Percentiles rank a stretch among this genome's conserved stretches.
Conservation (phyloP, 2,113 vertebrate genomes). For the Saguinus imperator region DNA sequence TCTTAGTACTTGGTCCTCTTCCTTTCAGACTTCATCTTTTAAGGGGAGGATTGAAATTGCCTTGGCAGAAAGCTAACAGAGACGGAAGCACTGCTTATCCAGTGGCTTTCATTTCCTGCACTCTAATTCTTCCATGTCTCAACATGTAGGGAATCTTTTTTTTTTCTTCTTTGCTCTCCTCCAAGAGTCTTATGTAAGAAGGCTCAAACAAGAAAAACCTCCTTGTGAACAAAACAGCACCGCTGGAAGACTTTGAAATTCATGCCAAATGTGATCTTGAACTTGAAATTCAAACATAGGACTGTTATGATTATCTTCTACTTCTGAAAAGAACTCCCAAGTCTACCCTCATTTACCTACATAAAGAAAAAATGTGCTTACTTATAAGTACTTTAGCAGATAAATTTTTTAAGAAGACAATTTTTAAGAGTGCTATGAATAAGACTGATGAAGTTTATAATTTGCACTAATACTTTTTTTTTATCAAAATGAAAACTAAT, state of each 20-base stretch:
- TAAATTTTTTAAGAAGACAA: not conserved
- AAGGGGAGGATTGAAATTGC: not conserved
- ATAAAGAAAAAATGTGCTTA: slow-evolving; percentile 42
- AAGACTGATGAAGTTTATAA: slow-evolving; percentile 12
- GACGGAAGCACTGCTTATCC: not conserved
- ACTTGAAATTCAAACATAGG: slow-evolving; percentile 36
- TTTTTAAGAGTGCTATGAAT: slow-evolving; percentile 33
- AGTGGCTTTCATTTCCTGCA: slow-evolving; percentile 25
- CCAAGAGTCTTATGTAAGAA: slow-evolving; percentile 56
- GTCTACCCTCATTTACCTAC: slow-evolving; percentile 35
- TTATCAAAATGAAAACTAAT: slow-evolving; percentile 53
- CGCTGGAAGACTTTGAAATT: slow-evolving; percentile 64
- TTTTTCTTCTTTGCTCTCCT: slow-evolving; percentile 13
- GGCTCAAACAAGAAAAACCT: slow-evolving; percentile 77
- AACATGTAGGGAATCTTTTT: slow-evolving; percentile 34
- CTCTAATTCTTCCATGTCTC: slow-evolving; percentile 45
- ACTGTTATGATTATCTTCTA: slow-evolving; percentile 55
- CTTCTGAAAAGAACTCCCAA: slow-evolving; percentile 54
- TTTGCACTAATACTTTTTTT: slow-evolving; percentile 7
- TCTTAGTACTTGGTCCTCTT: not conserved
- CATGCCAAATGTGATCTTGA: slow-evolving; percentile 51
- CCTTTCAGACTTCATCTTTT: not conserved
- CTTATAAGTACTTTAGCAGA: not conserved
- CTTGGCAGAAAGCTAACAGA: not conserved
- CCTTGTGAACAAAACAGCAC: slow-evolving; percentile 65